phyloP scores from a whole-genome alignment of 2,797 vertebrate genomes.

The Paratrypauchen microcephalus region DNA sequence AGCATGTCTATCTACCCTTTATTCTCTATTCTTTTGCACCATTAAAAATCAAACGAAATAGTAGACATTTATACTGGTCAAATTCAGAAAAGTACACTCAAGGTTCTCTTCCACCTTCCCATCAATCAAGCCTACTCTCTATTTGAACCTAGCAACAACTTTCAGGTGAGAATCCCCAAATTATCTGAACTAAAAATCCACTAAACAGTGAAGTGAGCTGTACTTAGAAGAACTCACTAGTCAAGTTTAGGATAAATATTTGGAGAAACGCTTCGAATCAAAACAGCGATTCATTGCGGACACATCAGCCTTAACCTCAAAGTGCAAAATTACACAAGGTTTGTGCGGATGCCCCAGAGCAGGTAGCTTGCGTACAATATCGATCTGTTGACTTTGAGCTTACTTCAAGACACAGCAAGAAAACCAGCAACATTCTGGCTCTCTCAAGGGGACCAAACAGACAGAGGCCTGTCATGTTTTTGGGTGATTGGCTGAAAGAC shows the following conservation, averaged over 20 bases:
- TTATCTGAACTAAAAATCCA: constrained; percentile 9
- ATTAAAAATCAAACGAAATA: neutral
- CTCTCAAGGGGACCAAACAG: constrained; percentile 77
- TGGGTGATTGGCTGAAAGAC: constrained; percentile 80
- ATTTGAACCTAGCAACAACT: constrained; percentile 5
- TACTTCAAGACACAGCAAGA: constrained; percentile 72
- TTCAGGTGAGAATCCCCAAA: constrained; percentile 16
- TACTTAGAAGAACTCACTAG: constrained; percentile 12
- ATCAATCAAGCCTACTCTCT: constrained; percentile 27
- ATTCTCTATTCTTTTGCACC: neutral
- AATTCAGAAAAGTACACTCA: neutral
- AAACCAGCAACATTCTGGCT: constrained; percentile 63
- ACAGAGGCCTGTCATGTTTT: constrained; percentile 81
- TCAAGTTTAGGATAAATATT: constrained; percentile 20
- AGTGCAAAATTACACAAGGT: constrained; percentile 62
- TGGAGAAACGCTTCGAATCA: constrained; percentile 30
- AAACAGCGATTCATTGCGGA: constrained; percentile 47
- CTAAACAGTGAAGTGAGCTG: constrained; percentile 25
- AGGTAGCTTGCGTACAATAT: constrained; percentile 64
- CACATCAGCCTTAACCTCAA: constrained; percentile 41
- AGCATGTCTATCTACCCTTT: neutral
- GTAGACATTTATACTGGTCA: neutral
- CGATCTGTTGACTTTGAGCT: constrained; percentile 73
- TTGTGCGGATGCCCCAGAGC: constrained; percentile 61
- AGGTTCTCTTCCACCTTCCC: neutral